Evolutionary conservation across 2,888 invertebrate species (phyloP), one percentile per base, ranked within the genome.

Genomic region (Athrips mouffetella): DNA sequence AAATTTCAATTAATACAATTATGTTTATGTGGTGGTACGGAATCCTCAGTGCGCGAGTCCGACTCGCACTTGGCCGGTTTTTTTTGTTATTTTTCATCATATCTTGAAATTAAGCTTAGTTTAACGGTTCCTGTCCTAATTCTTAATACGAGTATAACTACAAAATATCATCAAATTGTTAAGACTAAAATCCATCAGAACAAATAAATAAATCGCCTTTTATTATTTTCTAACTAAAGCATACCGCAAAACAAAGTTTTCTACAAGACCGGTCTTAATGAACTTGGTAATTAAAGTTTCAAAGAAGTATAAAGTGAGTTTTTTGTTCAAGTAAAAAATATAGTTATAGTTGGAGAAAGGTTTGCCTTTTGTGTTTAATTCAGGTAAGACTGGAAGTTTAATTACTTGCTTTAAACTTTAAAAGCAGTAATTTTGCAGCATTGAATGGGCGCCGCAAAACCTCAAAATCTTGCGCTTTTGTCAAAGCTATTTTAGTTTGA

Each of bases 261-360:
- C 31, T 35, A 25, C 18, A 46, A 25, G 21, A 33, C 16, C 18
- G 21, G 30, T 37, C 45, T 37, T 46, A 46, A 46, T 46, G 45
- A 46, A 46, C 45, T 37, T 46, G 15, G 27, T 46, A 37, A 46
- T 37, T 46, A 25, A 25, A 37, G 27, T 46, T 46, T 23, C 27
- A 13, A 46, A 46, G 25, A 13, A 39, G 23, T 33, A 40, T 35
- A 37, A 20, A 20, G 29, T 29, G 11, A 18, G 40, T 40, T 40
- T 39, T 40, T 40, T 40, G 40, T 40, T 40, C 37, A 18, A 20
- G 37, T 20, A 29, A 20, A 37, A 37, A 37, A 37, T 37, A 37
- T 37, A 37, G 37, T 37, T 21, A 37, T 37, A 37, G 20, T 37
- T 20, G 37, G 37, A 21, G 20, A 27, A 7, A 27, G 10, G 7